These are phyloP conservation scores for Drosophila orena DNA, from an alignment of 1,140 invertebrate genomes.

Conservation along the genomic window DNA sequence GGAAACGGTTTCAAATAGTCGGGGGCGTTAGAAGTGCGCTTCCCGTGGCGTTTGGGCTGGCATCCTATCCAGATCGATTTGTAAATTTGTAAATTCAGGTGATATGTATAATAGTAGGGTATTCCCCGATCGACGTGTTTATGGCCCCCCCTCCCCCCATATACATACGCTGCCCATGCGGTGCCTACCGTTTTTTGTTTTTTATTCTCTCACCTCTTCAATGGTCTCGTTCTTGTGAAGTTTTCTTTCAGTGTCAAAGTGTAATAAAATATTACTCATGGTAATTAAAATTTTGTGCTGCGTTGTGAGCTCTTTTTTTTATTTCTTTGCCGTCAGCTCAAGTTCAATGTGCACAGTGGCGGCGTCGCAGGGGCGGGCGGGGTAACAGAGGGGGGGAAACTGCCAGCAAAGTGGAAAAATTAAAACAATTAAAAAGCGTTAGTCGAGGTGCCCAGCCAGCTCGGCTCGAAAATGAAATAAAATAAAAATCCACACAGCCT, in stretches of 20 bases:
- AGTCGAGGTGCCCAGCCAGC: constrained; percentile 60
- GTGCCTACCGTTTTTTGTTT: background rate
- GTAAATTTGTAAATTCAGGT: background rate
- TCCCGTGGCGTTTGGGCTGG: background rate
- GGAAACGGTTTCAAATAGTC: constrained; percentile 6
- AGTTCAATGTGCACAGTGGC: constrained; percentile 73
- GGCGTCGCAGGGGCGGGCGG: background rate
- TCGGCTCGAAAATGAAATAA: constrained; percentile 26
- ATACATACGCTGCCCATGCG: no score
- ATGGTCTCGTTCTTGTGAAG: constrained; percentile 54
- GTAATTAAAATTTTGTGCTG: constrained; percentile 81
- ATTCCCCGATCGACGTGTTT: constrained; percentile 11
- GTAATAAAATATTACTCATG: constrained; percentile 84
- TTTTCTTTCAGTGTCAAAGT: constrained; percentile 83
- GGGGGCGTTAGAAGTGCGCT: background rate
- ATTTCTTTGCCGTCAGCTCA: constrained; percentile 70
- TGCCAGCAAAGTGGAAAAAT: constrained; percentile 42
- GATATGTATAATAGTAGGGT: constrained; percentile 1
- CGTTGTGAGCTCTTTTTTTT: constrained; percentile 59
- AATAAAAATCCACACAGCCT: constrained; percentile 30
- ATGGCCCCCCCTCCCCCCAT: background rate
- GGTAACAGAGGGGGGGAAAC: background rate
- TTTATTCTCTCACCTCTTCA: constrained; percentile 13
- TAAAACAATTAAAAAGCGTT: constrained; percentile 80
- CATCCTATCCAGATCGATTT: background rate